These are phyloP conservation scores for Megaleporinus macrocephalus DNA, from an alignment of 2,113 vertebrate species.

Conservation along the genomic window DNA sequence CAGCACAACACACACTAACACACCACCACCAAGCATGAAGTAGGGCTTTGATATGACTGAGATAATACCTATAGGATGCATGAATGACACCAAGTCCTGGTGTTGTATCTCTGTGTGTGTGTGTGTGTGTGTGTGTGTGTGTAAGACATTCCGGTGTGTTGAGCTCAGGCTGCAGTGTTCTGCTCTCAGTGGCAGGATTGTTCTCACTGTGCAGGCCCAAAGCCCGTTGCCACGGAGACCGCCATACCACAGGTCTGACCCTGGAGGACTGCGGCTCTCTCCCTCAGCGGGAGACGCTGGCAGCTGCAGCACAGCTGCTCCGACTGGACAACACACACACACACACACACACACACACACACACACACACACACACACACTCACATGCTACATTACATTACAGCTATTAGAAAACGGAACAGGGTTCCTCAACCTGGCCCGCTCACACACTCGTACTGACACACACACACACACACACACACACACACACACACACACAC, in stretches of 20 bases:
- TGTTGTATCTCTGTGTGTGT: constrained; percentile 38
- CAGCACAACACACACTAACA: too few relatives aligned
- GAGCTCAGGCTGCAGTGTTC: constrained; percentile 59
- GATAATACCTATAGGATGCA: background rate
- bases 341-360: constrained; percentile 41
- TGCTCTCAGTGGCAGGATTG: constrained; percentile 81
- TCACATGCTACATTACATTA: constrained; percentile 2
- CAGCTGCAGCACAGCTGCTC: constrained; percentile 93
- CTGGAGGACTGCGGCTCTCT: constrained; percentile 85
- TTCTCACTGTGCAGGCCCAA: constrained; percentile 81
- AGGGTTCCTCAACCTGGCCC: background rate
- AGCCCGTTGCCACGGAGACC: constrained; percentile 90
- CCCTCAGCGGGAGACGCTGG: constrained; percentile 84
- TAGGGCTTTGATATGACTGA: too few relatives aligned
- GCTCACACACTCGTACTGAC: background rate
- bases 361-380: too few relatives aligned
- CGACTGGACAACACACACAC: constrained; percentile 66
- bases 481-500: too few relatives aligned
- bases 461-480: background rate
- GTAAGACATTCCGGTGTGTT: constrained; percentile 60
- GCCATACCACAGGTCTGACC: constrained; percentile 93
- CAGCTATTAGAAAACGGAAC: constrained; percentile 15
- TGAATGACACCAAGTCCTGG: background rate
- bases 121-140: constrained; percentile 53
- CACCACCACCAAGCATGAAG: too few relatives aligned